Evolutionary conservation across 2,797 vertebrate species (phyloP).

Genomic region (Danio choprae): DNA sequence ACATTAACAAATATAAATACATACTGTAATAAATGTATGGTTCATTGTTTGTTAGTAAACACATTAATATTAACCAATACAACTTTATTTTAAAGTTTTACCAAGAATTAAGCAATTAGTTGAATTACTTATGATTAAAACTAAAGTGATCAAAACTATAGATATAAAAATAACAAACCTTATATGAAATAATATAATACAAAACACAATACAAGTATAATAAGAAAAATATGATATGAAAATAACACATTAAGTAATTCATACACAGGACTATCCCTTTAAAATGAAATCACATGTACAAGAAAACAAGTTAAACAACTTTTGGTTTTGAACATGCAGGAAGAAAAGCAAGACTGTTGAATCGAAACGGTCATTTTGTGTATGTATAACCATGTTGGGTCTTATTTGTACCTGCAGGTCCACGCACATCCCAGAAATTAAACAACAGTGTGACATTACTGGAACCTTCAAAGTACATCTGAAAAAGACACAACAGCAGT

Average conservation of each 20-base stretch:
- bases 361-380: neutral
- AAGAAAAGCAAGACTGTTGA: neutral
- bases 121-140: no score
- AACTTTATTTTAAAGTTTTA: no score
- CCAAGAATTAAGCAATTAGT: no score
- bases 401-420: slow-evolving; percentile 80
- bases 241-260: neutral
- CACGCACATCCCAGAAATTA: slow-evolving; percentile 90
- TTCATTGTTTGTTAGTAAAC: no score
- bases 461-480: slow-evolving; percentile 91
- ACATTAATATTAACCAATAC: no score
- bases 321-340: neutral
- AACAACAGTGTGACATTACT: slow-evolving; percentile 88
- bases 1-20: no score
- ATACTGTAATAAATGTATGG: no score
- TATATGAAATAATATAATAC: neutral
- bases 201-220: neutral
- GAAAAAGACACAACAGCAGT: slow-evolving; percentile 44
- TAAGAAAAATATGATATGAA: neutral
- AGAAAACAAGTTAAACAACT: neutral
- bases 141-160: no score
- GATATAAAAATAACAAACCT: no score
- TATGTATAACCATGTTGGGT: neutral
- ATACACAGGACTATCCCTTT: neutral
- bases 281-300: neutral